Percentiles rank a stretch among this genome's conserved stretches.
phyloP scores from a whole-genome alignment of 2,797 vertebrate species.

The Alauda arvensis region DNA sequence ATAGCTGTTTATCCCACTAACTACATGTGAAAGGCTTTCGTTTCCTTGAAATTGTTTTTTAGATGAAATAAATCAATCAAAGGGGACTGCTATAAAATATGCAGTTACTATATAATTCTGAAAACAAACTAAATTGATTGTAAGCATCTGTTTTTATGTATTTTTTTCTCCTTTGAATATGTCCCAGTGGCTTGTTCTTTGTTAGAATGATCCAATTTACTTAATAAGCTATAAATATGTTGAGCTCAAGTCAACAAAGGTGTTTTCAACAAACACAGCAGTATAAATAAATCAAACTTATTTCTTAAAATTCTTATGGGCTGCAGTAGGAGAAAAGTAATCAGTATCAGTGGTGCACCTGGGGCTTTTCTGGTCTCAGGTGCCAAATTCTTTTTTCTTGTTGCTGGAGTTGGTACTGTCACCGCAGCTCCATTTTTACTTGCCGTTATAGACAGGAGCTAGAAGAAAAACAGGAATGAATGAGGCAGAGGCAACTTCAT shows the following conservation, averaged over 20 bases:
- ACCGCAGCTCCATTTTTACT: neutral
- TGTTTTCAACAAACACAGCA: slow-evolving; percentile 31
- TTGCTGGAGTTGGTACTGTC: neutral
- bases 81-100: neutral
- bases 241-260: slow-evolving; percentile 51
- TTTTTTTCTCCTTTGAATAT: slow-evolving; percentile 46
- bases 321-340: slow-evolving; percentile 36
- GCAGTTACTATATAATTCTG: slow-evolving; percentile 9
- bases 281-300: slow-evolving; percentile 41
- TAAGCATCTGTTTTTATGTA: slow-evolving; percentile 25
- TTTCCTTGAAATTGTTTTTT: slow-evolving; percentile 20
- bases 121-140: slow-evolving; percentile 41
- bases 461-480: slow-evolving; percentile 4
- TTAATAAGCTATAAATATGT: slow-evolving; percentile 59
- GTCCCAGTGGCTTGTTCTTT: slow-evolving; percentile 41
- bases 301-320: slow-evolving; percentile 14
- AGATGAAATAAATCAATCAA: slow-evolving; percentile 37
- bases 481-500: neutral
- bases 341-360: slow-evolving; percentile 29
- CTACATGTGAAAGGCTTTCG: neutral
- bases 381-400: slow-evolving; percentile 34
- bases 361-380: slow-evolving; percentile 23
- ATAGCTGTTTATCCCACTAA: slow-evolving; percentile 4
- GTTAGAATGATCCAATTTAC: slow-evolving; percentile 44
- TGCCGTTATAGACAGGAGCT: neutral